Percentiles rank a stretch among this genome's conserved stretches.
phyloP scores from a whole-genome alignment of 2,113 vertebrate genomes.

The Mesocricetus auratus region DNA sequence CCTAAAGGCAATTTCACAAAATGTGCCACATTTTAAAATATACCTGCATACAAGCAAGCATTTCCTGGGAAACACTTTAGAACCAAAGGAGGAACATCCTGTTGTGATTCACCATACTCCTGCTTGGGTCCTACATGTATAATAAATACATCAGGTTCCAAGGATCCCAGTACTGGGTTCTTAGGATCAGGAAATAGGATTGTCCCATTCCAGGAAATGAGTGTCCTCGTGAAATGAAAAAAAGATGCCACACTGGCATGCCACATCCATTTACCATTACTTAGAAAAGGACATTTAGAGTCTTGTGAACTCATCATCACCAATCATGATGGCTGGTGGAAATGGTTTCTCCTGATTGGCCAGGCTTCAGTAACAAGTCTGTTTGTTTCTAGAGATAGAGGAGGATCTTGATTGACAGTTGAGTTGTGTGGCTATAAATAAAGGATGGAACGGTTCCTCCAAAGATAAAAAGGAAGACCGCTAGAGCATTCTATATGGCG shows the following conservation, averaged over 20 bases:
- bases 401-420: not conserved
- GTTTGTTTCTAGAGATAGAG: not conserved
- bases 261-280: not conserved
- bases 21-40: slow-evolving; percentile 9
- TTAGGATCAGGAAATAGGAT: not conserved
- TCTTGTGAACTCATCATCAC: not conserved
- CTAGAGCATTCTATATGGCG: too few species aligned
- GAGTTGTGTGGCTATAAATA: not conserved
- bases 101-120: not conserved
- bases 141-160: not conserved
- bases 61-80: slow-evolving; percentile 5
- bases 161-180: not conserved
- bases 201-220: not conserved
- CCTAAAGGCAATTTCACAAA: not conserved
- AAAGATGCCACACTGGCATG: not conserved
- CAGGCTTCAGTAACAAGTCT: not conserved
- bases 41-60: not conserved
- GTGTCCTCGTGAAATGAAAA: not conserved
- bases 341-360: not conserved
- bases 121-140: not conserved
- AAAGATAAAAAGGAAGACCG: not conserved
- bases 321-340: not conserved
- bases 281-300: not conserved
- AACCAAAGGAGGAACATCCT: not conserved
- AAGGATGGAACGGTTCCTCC: not conserved